Percentiles rank a stretch among this genome's conserved stretches.
Conservation (phyloP, 2,797 vertebrate species). For the Erethizon dorsatum region DNA sequence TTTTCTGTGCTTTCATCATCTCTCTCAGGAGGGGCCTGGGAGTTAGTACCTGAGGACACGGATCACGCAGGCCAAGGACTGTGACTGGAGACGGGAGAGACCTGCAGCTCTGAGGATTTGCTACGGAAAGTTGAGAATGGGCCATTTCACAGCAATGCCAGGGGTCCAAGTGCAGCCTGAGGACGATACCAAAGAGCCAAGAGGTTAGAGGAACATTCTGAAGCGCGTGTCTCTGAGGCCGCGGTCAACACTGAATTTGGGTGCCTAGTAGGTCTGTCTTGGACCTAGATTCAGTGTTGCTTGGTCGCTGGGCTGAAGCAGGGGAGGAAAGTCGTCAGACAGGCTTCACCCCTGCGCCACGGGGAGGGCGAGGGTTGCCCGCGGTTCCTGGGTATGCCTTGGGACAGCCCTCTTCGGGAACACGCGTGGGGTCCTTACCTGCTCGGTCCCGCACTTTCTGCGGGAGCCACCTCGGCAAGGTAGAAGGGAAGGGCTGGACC, state of each 20-base stretch:
- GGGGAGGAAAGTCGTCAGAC: fast-evolving
- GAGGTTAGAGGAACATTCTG: neutral
- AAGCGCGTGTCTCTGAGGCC: neutral
- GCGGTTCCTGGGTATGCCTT: neutral
- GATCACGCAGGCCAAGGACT: no score
- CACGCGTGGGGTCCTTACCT: neutral
- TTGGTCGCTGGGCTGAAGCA: fast-evolving
- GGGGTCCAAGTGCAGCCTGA: neutral
- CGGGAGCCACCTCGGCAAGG: neutral
- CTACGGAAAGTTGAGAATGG: neutral
- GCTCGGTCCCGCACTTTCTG: neutral
- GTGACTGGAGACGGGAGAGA: neutral
- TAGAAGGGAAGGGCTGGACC: neutral
- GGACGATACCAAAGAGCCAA: fast-evolving
- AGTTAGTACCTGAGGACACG: neutral
- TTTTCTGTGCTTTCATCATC: neutral
- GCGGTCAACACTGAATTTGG: fast-evolving
- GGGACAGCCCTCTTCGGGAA: neutral
- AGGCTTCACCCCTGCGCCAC: neutral
- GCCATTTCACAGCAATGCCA: fast-evolving
- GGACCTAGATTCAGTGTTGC: fast-evolving
- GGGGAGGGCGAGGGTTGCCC: neutral
- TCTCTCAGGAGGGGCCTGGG: neutral
- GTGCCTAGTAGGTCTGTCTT: fast-evolving
- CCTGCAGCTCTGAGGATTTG: neutral